These are phyloP conservation scores for Trochalopteron elliotii DNA, from an alignment of 2,113 vertebrate genomes.

Conservation along the genomic window DNA sequence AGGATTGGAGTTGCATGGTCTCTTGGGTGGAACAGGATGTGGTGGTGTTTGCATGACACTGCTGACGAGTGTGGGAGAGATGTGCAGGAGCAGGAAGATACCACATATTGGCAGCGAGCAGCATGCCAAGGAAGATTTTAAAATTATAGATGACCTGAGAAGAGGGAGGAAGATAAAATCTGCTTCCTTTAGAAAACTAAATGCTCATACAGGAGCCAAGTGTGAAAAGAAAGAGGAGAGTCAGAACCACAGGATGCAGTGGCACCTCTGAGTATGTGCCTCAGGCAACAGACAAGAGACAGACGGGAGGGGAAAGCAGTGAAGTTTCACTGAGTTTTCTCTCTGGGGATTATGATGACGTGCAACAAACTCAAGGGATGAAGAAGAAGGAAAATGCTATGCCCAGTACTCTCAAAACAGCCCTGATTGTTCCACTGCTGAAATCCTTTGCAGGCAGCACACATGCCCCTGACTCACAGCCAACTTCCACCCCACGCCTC, in stretches of 20 bases:
- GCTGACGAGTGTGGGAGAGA: neutral
- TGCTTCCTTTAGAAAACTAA: neutral
- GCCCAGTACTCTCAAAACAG: neutral
- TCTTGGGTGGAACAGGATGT: neutral
- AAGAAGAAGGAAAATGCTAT: neutral
- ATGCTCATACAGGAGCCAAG: neutral
- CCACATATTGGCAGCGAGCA: neutral
- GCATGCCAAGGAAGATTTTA: neutral
- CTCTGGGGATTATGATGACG: neutral
- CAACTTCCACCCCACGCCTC: neutral
- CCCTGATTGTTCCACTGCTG: neutral
- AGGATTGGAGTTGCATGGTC: neutral
- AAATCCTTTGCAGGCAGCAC: neutral
- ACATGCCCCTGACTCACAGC: accelerated
- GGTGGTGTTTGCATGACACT: neutral
- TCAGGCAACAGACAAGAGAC: neutral
- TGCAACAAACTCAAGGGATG: neutral
- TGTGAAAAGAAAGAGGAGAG: neutral
- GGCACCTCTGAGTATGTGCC: neutral
- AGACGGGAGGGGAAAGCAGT: neutral
- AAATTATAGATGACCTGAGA: neutral
- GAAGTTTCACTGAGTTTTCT: neutral
- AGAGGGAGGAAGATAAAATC: neutral
- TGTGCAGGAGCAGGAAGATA: neutral
- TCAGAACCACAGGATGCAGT: neutral